Evolutionary conservation across 2,888 invertebrate genomes (phyloP).

Genomic region (Yponomeuta cagnagella): DNA sequence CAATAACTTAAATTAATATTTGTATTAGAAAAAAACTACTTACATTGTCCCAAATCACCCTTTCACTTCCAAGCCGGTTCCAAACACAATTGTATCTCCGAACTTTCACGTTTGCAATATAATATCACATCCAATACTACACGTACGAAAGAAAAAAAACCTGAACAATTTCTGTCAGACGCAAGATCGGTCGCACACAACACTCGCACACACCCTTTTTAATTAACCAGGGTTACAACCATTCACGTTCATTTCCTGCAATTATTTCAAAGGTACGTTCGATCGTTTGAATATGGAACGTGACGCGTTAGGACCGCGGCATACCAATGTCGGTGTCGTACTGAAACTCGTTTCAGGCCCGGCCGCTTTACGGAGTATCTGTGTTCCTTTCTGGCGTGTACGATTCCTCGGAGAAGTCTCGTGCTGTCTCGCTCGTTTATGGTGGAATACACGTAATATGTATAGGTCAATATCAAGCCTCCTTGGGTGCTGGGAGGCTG

Average conservation of each 20-base stretch:
- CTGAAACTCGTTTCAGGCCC: slow-evolving; percentile 57
- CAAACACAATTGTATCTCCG: neutral
- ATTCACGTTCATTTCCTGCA: neutral
- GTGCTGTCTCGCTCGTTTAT: slow-evolving; percentile 48
- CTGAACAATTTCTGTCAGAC: neutral
- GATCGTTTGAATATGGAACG: neutral
- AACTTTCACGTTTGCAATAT: neutral
- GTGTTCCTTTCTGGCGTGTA: slow-evolving; percentile 40
- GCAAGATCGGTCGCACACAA: neutral
- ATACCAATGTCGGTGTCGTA: slow-evolving; percentile 51
- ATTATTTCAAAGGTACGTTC: neutral
- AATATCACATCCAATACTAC: neutral
- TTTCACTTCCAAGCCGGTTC: neutral
- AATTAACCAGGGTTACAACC: neutral
- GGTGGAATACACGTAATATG: slow-evolving; percentile 70
- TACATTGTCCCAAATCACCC: neutral
- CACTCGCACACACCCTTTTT: neutral
- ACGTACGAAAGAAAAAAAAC: neutral
- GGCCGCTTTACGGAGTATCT: slow-evolving; percentile 44
- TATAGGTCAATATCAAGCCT: slow-evolving; percentile 76
- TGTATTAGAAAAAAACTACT: neutral
- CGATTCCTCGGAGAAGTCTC: slow-evolving; percentile 28
- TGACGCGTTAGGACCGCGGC: slow-evolving; percentile 37
- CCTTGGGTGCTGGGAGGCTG: slow-evolving; percentile 72
- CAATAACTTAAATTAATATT: neutral